phyloP scores from a whole-genome alignment of 1,140 invertebrate genomes.

The Gerris buenoi region DNA sequence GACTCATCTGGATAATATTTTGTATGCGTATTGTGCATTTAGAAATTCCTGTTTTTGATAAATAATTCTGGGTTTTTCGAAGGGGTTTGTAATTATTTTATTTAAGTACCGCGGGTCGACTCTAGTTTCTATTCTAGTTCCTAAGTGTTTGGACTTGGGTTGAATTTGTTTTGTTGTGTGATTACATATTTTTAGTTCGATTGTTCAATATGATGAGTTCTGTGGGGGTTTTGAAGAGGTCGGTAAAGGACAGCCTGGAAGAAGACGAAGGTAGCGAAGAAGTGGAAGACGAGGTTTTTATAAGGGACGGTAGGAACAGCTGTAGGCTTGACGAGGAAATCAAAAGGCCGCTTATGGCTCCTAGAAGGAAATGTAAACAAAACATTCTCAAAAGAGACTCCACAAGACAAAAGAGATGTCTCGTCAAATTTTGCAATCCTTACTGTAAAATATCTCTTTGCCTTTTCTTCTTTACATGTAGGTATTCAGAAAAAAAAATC shows the following conservation, averaged over 20 bases:
- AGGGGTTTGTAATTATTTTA: no score
- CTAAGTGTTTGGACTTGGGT: no score
- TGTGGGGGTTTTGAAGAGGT: slow-evolving; percentile 16
- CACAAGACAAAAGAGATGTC: background rate
- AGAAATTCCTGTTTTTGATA: no score
- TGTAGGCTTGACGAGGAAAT: slow-evolving; percentile 44
- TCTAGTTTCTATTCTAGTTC: no score
- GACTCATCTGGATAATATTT: no score
- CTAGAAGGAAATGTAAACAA: slow-evolving; percentile 39
- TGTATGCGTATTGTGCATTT: no score
- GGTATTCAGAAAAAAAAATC: no score
- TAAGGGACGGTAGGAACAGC: slow-evolving; percentile 48
- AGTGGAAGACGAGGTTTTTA: slow-evolving; percentile 61
- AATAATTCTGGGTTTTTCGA: no score
- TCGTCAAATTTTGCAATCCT: background rate
- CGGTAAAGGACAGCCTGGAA: slow-evolving; percentile 33
- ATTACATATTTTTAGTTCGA: no score
- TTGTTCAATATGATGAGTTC: background rate
- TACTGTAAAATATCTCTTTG: slow-evolving; percentile 5
- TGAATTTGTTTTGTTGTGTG: no score
- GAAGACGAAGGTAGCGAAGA: slow-evolving; percentile 45
- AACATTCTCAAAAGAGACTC: slow-evolving; percentile 6
- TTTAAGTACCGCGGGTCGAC: no score
- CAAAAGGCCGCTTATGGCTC: slow-evolving; percentile 60
- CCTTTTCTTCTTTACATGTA: slow-evolving; percentile 11